Conservation (phyloP, 2,113 vertebrate genomes). For the Azemiops feae region DNA sequence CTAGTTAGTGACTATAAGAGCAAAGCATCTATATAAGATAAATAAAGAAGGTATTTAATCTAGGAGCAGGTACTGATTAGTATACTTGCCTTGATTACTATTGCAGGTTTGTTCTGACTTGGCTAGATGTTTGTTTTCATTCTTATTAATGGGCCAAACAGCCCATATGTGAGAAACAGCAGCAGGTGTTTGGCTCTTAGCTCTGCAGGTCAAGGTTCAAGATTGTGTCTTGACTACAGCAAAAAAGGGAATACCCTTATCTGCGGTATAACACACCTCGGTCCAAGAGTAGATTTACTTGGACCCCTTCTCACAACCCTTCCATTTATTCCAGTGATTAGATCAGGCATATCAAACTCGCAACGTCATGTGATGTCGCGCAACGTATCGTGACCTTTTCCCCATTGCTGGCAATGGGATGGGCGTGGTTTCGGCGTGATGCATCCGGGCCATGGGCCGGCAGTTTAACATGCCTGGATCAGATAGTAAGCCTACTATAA, state of each 20-base stretch:
- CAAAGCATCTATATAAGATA: background rate
- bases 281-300: background rate
- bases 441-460: no score
- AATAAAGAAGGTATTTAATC: background rate
- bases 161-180: background rate
- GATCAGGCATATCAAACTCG: no score
- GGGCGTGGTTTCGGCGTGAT: no score
- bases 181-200: background rate
- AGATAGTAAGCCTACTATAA: background rate
- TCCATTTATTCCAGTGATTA: background rate
- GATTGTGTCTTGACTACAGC: background rate
- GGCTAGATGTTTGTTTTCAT: background rate
- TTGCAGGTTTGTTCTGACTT: background rate
- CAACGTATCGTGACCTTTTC: no score
- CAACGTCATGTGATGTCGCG: no score
- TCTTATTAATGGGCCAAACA: background rate
- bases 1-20: background rate
- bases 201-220: background rate
- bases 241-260: background rate
- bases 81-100: background rate
- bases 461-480: no score
- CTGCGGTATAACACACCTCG: background rate
- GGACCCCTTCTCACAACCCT: background rate
- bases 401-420: no score
- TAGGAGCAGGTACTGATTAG: background rate